These are phyloP conservation scores for Drosophila neonasuta DNA, from an alignment of 2,888 invertebrate genomes.

Conservation along the genomic window DNA sequence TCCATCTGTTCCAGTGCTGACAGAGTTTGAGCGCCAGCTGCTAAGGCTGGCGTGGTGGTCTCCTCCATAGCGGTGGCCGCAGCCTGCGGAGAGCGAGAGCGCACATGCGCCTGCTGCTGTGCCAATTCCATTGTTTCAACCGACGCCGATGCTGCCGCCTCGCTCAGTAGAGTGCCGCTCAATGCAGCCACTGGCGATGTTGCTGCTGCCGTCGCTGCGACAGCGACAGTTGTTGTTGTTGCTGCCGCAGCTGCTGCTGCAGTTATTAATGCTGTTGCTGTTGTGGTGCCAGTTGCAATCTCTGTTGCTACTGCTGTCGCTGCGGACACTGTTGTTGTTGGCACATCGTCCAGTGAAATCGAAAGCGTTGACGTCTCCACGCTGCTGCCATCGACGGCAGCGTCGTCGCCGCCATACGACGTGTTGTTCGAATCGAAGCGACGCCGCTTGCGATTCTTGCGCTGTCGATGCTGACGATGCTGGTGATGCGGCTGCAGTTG, in stretches of 20 bases:
- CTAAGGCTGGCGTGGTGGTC: constrained; percentile 49
- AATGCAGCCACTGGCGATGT: constrained; percentile 58
- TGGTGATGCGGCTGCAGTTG: constrained; percentile 56
- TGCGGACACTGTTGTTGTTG: constrained; percentile 2
- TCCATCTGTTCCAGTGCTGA: constrained; percentile 60
- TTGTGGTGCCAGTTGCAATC: constrained; percentile 1
- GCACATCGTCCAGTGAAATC: constrained; percentile 52
- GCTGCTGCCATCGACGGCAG: constrained; percentile 21
- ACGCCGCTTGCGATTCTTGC: constrained; percentile 84
- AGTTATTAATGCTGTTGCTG: constrained; percentile 10
- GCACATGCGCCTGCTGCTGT: constrained; percentile 69
- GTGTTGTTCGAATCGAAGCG: constrained; percentile 79
- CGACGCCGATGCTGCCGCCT: constrained; percentile 60
- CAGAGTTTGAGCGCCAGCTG: constrained; percentile 46
- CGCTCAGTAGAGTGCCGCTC: constrained; percentile 61
- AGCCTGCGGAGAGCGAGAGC: constrained; percentile 63
- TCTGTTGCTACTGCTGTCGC: constrained; percentile 2
- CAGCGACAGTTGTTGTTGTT: constrained; percentile 1
- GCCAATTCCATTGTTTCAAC: constrained; percentile 62
- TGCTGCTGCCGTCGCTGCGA: constrained; percentile 19
- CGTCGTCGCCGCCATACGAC: constrained; percentile 65
- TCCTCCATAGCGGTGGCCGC: constrained; percentile 57
- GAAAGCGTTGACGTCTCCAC: constrained; percentile 55
- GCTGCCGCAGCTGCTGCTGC: constrained; percentile 4
- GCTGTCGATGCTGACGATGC: constrained; percentile 83